A percentile compares a stretch with the other conserved stretches of the same genome.
Conservation (phyloP, 2,888 invertebrate species). For the Calephelis perditalis region DNA sequence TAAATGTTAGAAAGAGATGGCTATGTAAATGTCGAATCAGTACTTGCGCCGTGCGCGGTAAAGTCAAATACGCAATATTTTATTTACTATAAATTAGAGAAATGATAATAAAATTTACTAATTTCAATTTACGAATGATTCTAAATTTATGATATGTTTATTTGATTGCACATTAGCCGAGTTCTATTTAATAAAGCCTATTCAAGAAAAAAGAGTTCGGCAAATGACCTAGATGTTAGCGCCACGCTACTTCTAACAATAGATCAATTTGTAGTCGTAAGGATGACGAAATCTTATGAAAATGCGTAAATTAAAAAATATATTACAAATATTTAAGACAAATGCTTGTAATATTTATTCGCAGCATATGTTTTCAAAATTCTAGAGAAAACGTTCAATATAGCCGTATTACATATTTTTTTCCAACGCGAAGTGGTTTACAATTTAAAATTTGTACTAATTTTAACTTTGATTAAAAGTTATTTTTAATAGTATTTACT, state of each 20-base stretch:
- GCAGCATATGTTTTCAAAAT: too few species aligned
- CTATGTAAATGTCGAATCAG: slow-evolving; percentile 51
- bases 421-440: too few species aligned
- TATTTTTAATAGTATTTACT: too few species aligned
- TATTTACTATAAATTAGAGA: not conserved
- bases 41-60: slow-evolving; percentile 74
- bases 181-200: not conserved
- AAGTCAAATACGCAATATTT: slow-evolving; percentile 56
- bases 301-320: not conserved
- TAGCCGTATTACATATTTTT: too few species aligned
- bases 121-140: slow-evolving; percentile 12
- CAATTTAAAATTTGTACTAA: too few species aligned
- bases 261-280: slow-evolving; percentile 30
- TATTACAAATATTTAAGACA: not conserved
- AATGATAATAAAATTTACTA: not conserved
- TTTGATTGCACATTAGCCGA: not conserved
- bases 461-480: too few species aligned
- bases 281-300: slow-evolving; percentile 36
- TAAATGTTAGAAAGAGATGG: slow-evolving; percentile 54
- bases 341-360: not conserved
- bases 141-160: slow-evolving; percentile 6
- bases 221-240: slow-evolving; percentile 32
- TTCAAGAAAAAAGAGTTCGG: slow-evolving; percentile 23
- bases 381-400: too few species aligned
- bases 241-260: slow-evolving; percentile 40